A percentile compares a stretch with the other conserved stretches of the same genome.
These are phyloP conservation scores for Globodera ellingtonae DNA, from an alignment of 1,140 invertebrate species.

Conservation along the genomic window DNA sequence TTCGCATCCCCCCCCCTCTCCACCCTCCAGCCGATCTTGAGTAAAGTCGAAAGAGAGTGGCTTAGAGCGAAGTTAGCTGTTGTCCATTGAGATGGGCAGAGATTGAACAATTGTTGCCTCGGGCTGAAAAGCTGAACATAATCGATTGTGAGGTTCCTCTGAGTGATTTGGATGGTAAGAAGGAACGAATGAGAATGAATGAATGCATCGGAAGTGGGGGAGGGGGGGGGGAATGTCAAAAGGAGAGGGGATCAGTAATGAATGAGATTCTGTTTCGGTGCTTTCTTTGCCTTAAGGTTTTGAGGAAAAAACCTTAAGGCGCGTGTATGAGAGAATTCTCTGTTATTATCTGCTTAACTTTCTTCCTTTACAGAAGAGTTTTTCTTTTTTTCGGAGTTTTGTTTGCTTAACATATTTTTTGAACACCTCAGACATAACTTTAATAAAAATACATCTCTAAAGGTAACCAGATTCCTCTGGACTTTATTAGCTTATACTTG, in stretches of 20 bases:
- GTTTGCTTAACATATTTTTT: not conserved
- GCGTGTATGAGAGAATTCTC: not conserved
- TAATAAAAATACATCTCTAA: not conserved
- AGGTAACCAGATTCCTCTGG: too few relatives aligned
- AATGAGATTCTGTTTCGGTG: not conserved
- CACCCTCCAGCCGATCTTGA: not conserved
- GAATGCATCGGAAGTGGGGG: not conserved
- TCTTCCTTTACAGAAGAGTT: not conserved
- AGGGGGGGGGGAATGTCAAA: constrained; percentile 8
- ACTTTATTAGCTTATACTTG: too few relatives aligned
- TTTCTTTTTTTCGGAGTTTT: not conserved
- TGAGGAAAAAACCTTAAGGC: not conserved
- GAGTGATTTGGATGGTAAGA: constrained; percentile 6
- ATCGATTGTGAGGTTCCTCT: constrained; percentile 8
- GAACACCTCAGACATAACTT: not conserved
- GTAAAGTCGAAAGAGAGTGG: not conserved
- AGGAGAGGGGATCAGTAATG: not conserved
- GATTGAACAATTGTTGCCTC: constrained; percentile 15
- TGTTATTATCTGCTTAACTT: not conserved
- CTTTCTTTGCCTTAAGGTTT: not conserved
- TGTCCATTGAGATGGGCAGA: not conserved
- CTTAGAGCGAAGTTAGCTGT: not conserved
- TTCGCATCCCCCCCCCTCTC: not conserved
- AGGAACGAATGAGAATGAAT: constrained; percentile 9
- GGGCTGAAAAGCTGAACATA: constrained; percentile 8